Evolutionary conservation across 53 echinoderm and acorn worm genomes (phyloP).

Genomic region (Zoroaster sp.): DNA sequence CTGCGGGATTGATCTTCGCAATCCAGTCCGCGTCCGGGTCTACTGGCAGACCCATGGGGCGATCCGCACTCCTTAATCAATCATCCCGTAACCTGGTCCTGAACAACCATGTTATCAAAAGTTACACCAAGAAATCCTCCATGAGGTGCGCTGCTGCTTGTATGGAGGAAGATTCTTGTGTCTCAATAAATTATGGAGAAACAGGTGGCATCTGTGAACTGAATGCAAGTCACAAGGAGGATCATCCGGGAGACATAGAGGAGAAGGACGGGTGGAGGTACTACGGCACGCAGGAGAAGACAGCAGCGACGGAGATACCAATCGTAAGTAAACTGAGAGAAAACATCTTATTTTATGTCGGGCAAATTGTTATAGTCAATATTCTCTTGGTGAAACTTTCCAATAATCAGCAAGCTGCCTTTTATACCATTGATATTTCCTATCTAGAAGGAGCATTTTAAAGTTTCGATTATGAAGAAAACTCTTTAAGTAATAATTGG

Average conservation of each 20-base stretch:
- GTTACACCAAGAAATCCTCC: background rate
- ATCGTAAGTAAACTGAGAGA: background rate
- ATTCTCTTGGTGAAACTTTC: no score
- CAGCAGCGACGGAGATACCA: background rate
- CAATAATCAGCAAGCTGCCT: no score
- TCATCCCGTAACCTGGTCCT: background rate
- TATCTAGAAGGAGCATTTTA: no score
- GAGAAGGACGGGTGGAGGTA: background rate
- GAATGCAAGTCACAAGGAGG: background rate
- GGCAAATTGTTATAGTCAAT: no score
- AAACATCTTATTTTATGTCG: no score
- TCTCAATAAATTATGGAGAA: constrained; percentile 19
- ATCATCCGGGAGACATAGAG: constrained; percentile 1
- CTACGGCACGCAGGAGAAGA: background rate
- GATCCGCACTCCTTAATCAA: background rate
- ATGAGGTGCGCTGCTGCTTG: constrained; percentile 1
- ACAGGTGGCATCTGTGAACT: constrained; percentile 19
- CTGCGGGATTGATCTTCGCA: background rate
- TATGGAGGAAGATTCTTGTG: background rate
- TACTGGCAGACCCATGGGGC: background rate
- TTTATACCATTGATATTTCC: no score
- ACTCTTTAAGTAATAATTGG: no score
- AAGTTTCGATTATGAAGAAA: no score
- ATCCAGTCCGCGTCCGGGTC: background rate
- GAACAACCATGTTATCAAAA: constrained; percentile 2